These are phyloP conservation scores for Lymantria dispar DNA, from an alignment of 2,888 invertebrate species.

Conservation along the genomic window DNA sequence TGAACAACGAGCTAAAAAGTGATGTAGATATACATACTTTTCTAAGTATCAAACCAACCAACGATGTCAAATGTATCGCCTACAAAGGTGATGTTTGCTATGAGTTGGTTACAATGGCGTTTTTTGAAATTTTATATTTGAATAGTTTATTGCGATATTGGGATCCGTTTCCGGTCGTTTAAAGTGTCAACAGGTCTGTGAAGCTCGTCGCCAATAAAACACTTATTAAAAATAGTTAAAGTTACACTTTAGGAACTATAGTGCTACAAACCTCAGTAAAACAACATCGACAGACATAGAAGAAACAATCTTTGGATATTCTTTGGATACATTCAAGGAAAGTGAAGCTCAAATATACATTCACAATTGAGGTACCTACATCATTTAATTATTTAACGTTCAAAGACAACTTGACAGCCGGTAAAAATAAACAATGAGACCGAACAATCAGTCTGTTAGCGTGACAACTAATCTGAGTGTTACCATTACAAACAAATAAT, in stretches of 20 bases:
- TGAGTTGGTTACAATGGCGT: no score
- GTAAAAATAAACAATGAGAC: no score
- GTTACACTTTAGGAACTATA: conserved; percentile 1
- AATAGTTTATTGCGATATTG: no score
- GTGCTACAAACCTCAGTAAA: conserved; percentile 1
- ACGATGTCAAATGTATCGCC: no score
- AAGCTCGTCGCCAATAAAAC: not conserved
- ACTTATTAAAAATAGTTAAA: conserved; percentile 1
- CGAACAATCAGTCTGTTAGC: not conserved
- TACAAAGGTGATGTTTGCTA: no score
- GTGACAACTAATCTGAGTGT: conserved; percentile 1
- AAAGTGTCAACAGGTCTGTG: not conserved
- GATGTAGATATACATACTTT: no score
- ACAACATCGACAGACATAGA: conserved; percentile 2
- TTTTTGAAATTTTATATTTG: no score
- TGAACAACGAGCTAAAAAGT: no score
- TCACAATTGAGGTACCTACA: conserved; percentile 1
- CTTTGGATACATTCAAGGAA: not conserved
- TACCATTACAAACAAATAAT: not conserved
- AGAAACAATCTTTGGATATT: conserved; percentile 1
- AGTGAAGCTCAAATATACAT: conserved; percentile 1
- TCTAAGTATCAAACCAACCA: no score
- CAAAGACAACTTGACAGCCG: not conserved
- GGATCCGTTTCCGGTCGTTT: no score
- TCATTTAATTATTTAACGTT: not conserved